Evolutionary conservation across 2,113 vertebrate species (phyloP).

Genomic region (Alectura lathami): DNA sequence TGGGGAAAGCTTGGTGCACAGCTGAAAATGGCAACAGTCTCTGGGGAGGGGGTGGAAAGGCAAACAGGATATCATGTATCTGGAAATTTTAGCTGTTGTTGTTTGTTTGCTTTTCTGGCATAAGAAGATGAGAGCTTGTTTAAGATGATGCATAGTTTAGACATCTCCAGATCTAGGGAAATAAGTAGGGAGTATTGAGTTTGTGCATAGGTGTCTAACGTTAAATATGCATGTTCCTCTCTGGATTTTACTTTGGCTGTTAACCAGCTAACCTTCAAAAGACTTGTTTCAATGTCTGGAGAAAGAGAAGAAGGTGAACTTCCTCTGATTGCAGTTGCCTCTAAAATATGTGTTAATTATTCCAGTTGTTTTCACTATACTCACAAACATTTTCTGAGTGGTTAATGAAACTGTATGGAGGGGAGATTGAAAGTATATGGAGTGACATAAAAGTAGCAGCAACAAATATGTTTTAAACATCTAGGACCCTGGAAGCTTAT

Average conservation of each 20-base stretch:
- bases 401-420: not conserved
- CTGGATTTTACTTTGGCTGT: not conserved
- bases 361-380: not conserved
- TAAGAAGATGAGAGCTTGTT: not conserved
- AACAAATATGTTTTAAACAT: not conserved
- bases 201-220: not conserved
- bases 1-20: not conserved
- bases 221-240: not conserved
- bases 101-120: not conserved
- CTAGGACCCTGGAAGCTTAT: not conserved
- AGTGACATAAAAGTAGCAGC: not conserved
- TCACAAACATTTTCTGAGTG: not conserved
- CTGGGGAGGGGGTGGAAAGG: not conserved
- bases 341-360: not conserved
- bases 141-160: not conserved
- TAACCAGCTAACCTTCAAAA: not conserved
- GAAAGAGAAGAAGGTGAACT: not conserved
- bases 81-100: not conserved
- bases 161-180: not conserved
- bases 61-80: not conserved
- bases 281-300: not conserved
- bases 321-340: not conserved
- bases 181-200: not conserved
- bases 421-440: not conserved
- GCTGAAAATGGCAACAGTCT: not conserved